Percentiles rank a stretch among this genome's conserved stretches.
These are phyloP conservation scores for Boulengeromyrus knoepffleri DNA, from an alignment of 2,113 vertebrate species.

Conservation along the genomic window DNA sequence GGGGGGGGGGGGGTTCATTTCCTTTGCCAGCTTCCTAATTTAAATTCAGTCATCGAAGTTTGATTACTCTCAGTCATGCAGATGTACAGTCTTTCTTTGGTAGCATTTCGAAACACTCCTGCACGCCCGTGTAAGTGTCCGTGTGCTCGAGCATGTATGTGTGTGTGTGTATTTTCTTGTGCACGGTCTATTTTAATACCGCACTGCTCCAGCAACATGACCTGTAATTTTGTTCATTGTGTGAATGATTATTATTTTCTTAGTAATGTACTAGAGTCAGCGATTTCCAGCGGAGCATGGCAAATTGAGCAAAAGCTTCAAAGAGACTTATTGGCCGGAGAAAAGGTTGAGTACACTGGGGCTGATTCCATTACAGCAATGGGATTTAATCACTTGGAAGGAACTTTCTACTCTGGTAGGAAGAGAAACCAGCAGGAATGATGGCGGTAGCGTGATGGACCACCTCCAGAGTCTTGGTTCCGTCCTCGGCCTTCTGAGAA, in stretches of 20 bases:
- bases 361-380: slow-evolving; percentile 5
- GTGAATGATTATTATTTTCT: slow-evolving; percentile 8
- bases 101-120: neutral
- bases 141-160: too few species aligned
- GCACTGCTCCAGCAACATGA: neutral
- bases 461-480: neutral
- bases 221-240: slow-evolving; percentile 6
- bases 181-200: neutral
- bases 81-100: neutral
- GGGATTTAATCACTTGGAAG: slow-evolving; percentile 17
- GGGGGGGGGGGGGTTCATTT: neutral
- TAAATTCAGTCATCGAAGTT: neutral
- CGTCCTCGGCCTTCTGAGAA: neutral
- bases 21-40: neutral
- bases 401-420: neutral
- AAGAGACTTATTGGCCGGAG: slow-evolving; percentile 20
- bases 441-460: neutral
- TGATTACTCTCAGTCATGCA: neutral
- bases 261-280: slow-evolving; percentile 8
- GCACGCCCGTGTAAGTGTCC: too few species aligned
- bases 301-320: slow-evolving; percentile 19
- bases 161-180: neutral
- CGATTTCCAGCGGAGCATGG: slow-evolving; percentile 8
- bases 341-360: neutral
- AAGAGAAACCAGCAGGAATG: neutral